A percentile compares a stretch with the other conserved stretches of the same genome.
phyloP scores from a whole-genome alignment of 2,797 vertebrate species.

The Antrozous pallidus region DNA sequence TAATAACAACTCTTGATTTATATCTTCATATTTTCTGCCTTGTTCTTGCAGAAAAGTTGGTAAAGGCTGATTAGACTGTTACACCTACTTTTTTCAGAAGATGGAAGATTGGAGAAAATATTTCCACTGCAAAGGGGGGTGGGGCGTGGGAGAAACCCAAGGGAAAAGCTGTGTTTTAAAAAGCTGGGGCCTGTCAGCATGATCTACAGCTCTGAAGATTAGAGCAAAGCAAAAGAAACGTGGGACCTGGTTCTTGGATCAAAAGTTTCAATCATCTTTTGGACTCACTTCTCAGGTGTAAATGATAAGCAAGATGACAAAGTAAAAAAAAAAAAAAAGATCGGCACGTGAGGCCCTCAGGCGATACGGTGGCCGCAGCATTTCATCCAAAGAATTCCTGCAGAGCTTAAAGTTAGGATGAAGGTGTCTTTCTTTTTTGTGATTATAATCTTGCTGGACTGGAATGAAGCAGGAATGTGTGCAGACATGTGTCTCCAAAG shows the following conservation, averaged over 20 bases:
- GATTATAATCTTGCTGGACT: constrained; percentile 45
- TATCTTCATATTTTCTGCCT: constrained; percentile 70
- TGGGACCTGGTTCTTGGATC: constrained; percentile 10
- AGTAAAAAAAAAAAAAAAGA: neutral
- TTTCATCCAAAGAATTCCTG: constrained; percentile 54
- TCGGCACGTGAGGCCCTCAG: neutral
- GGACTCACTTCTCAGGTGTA: constrained; percentile 43
- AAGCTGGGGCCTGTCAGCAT: constrained; percentile 47
- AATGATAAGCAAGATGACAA: constrained; percentile 51
- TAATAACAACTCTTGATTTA: constrained; percentile 63
- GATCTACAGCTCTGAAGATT: constrained; percentile 64
- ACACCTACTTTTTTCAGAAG: constrained; percentile 72
- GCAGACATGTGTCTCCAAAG: constrained; percentile 4
- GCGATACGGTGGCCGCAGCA: neutral
- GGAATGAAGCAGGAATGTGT: constrained; percentile 26
- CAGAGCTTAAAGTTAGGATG: constrained; percentile 50
- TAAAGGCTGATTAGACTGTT: constrained; percentile 67
- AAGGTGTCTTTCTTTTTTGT: constrained; percentile 26
- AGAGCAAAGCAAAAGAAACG: constrained; percentile 54
- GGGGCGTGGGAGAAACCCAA: neutral
- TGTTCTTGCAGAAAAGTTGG: constrained; percentile 71
- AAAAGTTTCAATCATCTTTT: constrained; percentile 57
- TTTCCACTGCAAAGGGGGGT: constrained; percentile 37
- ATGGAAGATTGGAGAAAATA: constrained; percentile 53
- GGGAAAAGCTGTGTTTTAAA: constrained; percentile 63